Evolutionary conservation across 1,140 invertebrate species (phyloP).

Genomic region (Calephelis virginiensis): DNA sequence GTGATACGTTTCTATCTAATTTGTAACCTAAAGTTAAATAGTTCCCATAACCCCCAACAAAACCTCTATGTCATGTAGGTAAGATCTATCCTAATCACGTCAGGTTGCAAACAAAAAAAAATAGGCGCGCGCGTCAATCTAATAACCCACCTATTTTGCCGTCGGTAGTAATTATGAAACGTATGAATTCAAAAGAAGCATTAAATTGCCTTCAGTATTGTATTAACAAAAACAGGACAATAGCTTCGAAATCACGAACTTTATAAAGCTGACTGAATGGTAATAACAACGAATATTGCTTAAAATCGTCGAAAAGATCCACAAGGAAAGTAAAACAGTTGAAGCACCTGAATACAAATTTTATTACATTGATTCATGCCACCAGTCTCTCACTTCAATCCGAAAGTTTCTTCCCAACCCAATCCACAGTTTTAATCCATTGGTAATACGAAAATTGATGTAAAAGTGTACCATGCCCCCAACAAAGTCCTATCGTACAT

Average conservation of each 20-base stretch:
- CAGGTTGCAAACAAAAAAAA: too few species aligned
- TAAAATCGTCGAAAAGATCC: conserved; percentile 36
- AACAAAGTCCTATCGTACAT: conserved; percentile 49
- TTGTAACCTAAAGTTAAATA: too few species aligned
- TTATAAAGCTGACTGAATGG: conserved; percentile 36
- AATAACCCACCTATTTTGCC: too few species aligned
- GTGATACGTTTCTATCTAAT: too few species aligned
- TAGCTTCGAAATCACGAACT: conserved; percentile 7
- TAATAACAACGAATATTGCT: conserved; percentile 44
- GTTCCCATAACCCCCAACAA: too few species aligned
- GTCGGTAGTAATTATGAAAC: too few species aligned
- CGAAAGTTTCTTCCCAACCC: conserved; percentile 56
- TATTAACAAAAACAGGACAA: neutral
- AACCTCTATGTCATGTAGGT: too few species aligned
- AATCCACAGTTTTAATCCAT: conserved; percentile 74
- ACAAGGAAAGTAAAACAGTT: conserved; percentile 51
- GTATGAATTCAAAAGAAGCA: too few species aligned
- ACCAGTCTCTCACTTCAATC: conserved; percentile 52
- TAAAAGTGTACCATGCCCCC: conserved; percentile 57
- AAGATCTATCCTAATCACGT: too few species aligned
- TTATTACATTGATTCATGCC: conserved; percentile 69
- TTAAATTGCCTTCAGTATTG: neutral
- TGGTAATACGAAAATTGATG: conserved; percentile 77
- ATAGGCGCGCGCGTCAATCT: too few species aligned
- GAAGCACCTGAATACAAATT: conserved; percentile 69